Base-by-base conservation (phyloP, 2,797 vertebrate species). In the Rhinoraja longicauda region DNA sequence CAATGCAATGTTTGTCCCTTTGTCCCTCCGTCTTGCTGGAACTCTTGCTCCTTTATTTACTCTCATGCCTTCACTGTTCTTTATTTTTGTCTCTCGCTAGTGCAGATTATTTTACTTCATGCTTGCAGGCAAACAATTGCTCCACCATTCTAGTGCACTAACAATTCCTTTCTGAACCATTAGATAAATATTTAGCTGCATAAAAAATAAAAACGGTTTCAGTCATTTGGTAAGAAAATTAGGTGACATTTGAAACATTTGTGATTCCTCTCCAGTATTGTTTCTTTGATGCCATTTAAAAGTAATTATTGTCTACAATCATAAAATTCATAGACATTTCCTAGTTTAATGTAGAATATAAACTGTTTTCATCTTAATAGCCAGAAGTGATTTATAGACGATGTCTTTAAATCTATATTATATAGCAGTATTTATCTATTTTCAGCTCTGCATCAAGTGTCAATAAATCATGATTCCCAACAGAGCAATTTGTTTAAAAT, bases 91-190 rank as follows among this genome's bases (percentile, higher is more conserved):
- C 26, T 62, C 57, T 13, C 10, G 9, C 53, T 12, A 57, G 26
- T 4, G 2, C 17, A 13, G 5, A 17, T 29, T n/a, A 13, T 86
- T 62, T 13, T n/a, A 26, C 13, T 59, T 59, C 57, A 86, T 62
- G 82, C 53, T 86, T 53, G 53, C 82, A 86, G 29, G 59, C 26
- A 86, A 59, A 4, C 57, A 86, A 86, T 86, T 86, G 53, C 82
- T 59, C 29, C 13, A 5, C n/a, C 19, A 53, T 12, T 84, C 36
- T 59, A 29, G 53, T 12, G 59, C 3, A n/a, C 26, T 57, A 59
- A 84, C 45, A 84, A 12, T 53, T 84, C 53, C 78, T 57, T 84
- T 59, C 81, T 53, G 57, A 57, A 29, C 57, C 26, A 84, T n/a
- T n/a, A 10, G 53, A 79, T 21, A 79, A 39, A 79, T 45, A 79